Conservation (phyloP, 2,888 invertebrate species). For the Esperia sulphurella region DNA sequence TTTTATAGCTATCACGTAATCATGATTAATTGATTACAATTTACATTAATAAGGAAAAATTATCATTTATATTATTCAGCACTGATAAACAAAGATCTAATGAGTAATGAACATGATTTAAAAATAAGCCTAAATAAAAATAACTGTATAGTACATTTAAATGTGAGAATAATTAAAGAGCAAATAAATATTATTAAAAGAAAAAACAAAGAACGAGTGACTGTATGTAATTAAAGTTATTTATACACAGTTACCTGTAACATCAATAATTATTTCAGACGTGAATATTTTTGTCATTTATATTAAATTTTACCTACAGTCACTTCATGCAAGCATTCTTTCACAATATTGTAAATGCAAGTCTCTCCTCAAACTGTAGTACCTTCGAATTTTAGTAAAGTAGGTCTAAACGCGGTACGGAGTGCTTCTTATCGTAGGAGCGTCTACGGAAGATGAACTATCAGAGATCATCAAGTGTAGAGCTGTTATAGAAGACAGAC, state of each 20-base stretch:
- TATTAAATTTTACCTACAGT: not conserved
- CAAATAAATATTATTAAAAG: conserved; percentile 16
- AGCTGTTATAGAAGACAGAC: no score
- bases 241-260: conserved; percentile 9
- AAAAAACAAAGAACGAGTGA: conserved; percentile 1
- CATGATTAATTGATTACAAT: no score
- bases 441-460: no score
- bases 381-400: no score
- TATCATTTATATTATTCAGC: not conserved
- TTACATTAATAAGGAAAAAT: no score
- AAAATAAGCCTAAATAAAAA: conserved; percentile 51
- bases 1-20: no score
- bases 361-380: no score
- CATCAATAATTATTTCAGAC: conserved; percentile 10
- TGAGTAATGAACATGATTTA: conserved; percentile 48
- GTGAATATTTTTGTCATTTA: not conserved
- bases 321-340: conserved; percentile 13
- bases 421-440: no score
- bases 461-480: no score
- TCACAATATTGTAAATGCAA: no score
- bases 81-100: conserved; percentile 48
- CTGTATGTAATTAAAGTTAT: no score
- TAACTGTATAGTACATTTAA: conserved; percentile 11
- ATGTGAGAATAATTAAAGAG: conserved; percentile 14
- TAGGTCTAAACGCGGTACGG: no score